phyloP scores from a whole-genome alignment of 2,113 vertebrate species.

The Thermophis baileyi region DNA sequence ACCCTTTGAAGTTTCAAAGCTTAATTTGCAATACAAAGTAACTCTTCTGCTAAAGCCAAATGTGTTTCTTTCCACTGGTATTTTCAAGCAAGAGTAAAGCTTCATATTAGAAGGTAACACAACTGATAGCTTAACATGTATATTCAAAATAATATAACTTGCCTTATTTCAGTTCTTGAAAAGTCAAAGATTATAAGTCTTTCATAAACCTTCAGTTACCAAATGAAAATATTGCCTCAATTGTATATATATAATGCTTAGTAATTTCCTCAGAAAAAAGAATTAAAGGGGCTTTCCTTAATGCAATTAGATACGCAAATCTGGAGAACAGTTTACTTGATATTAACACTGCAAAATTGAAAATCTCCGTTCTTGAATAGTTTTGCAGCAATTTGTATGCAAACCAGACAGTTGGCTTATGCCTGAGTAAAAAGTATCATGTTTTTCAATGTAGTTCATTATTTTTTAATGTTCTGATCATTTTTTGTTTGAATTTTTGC shows the following conservation, averaged over 20 bases:
- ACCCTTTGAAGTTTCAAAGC: conserved; percentile 7
- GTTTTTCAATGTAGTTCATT: not conserved
- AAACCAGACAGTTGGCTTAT: not conserved
- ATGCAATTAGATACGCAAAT: not conserved
- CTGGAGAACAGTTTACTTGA: not conserved
- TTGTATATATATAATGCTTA: not conserved
- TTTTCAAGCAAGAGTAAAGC: not conserved
- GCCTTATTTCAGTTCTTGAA: not conserved
- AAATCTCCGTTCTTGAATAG: not conserved
- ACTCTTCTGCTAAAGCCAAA: not conserved
- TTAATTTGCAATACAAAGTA: conserved; percentile 7
- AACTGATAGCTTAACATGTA: not conserved
- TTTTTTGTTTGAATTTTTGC: not conserved
- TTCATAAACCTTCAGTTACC: not conserved
- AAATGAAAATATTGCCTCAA: not conserved
- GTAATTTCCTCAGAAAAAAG: not conserved
- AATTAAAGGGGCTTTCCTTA: not conserved
- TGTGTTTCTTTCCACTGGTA: not conserved
- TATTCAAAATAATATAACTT: not conserved
- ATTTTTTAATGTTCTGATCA: not conserved
- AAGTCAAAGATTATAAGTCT: not conserved
- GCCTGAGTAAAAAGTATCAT: not conserved
- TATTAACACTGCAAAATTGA: not conserved
- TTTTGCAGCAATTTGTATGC: not conserved
- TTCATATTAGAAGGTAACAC: not conserved